Percentiles rank a stretch among this genome's conserved stretches.
phyloP scores from a whole-genome alignment of 2,888 invertebrate species.

The Ceramica pisi region DNA sequence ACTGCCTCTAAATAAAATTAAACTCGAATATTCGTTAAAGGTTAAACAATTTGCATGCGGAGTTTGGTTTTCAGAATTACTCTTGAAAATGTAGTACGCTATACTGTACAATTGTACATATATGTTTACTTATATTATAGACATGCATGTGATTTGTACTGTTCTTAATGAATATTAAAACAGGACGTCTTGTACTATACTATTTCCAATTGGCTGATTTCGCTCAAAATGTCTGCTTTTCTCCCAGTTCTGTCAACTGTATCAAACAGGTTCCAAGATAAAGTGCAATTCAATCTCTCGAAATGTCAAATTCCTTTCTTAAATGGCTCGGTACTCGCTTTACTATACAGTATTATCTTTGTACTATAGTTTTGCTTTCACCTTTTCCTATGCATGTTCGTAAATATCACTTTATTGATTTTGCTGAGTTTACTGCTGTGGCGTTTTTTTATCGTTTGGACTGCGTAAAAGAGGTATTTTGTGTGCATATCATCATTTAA shows the following conservation, averaged over 20 bases:
- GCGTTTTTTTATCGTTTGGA: conserved; percentile 27
- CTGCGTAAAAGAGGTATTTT: conserved; percentile 27
- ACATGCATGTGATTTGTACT: conserved; percentile 37
- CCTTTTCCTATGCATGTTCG: conserved; percentile 50
- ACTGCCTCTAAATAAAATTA: conserved; percentile 23
- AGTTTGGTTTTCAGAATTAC: conserved; percentile 16
- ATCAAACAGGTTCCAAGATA: conserved; percentile 6
- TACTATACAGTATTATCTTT: conserved; percentile 23
- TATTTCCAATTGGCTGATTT: conserved; percentile 38
- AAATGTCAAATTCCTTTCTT: conserved; percentile 27
- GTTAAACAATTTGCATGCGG: conserved; percentile 23
- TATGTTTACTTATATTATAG: too few relatives aligned
- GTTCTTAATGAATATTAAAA: not conserved
- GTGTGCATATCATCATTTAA: conserved; percentile 34
- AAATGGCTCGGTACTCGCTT: conserved; percentile 59
- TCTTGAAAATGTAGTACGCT: not conserved
- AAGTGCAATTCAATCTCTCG: conserved; percentile 53
- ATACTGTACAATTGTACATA: too few relatives aligned
- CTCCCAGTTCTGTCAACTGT: conserved; percentile 3
- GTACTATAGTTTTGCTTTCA: conserved; percentile 23
- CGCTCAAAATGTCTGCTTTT: conserved; percentile 16
- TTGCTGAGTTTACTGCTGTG: conserved; percentile 38
- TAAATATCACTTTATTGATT: conserved; percentile 25
- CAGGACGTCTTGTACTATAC: conserved; percentile 1
- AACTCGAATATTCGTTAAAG: conserved; percentile 25